These are phyloP conservation scores for Sardinella longiceps DNA, from an alignment of 2,797 vertebrate species.

Conservation along the genomic window DNA sequence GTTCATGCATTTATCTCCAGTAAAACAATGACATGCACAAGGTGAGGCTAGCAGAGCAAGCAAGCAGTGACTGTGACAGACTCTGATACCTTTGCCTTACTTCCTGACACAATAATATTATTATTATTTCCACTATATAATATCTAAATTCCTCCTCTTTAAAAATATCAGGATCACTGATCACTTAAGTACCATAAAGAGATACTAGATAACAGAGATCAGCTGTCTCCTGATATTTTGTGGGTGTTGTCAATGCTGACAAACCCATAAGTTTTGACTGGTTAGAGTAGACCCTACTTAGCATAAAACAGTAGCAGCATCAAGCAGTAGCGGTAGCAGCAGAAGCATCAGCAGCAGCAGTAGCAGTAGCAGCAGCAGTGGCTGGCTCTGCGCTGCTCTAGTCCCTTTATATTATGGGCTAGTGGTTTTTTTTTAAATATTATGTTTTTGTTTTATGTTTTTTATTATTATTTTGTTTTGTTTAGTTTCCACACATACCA, in stretches of 20 bases:
- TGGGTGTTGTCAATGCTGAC: background rate
- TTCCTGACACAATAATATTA: background rate
- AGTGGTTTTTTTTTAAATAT: too few relatives aligned
- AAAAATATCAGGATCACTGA: background rate
- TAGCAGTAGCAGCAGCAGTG: background rate
- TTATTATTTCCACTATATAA: too few relatives aligned
- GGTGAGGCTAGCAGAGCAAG: conserved; percentile 3
- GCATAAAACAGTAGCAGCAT: background rate
- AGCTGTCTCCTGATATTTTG: background rate
- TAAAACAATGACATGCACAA: background rate
- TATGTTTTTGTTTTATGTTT: too few relatives aligned
- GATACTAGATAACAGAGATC: background rate
- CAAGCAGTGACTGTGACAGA: background rate
- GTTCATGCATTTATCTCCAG: too few relatives aligned
- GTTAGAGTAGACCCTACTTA: background rate
- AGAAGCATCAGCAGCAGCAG: background rate
- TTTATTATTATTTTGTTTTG: too few relatives aligned
- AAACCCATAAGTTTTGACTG: background rate
- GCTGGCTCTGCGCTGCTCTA: background rate
- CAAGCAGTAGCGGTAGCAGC: background rate
- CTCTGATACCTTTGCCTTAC: background rate
- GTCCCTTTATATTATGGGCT: background rate
- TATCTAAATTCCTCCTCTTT: background rate
- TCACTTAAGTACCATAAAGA: background rate
- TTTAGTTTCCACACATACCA: conserved; percentile 77